A percentile compares a stretch with the other conserved stretches of the same genome.
These are phyloP conservation scores for Micrastur ruficollis DNA, from an alignment of 2,797 vertebrate genomes.

Conservation along the genomic window DNA sequence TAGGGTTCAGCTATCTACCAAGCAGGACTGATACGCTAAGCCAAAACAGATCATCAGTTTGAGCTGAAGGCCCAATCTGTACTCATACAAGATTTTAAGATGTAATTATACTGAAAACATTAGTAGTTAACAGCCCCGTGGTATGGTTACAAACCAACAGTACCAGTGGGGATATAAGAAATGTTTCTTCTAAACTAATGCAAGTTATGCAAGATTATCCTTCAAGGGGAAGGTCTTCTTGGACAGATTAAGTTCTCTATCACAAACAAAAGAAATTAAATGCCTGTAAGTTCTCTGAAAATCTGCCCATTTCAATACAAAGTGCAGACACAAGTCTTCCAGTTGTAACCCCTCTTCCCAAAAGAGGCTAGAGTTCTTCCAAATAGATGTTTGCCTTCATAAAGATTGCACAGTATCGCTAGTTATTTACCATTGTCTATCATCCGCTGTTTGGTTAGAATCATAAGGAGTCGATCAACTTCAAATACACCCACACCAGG, in stretches of 20 bases:
- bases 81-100: background rate
- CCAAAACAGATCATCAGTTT: background rate
- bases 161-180: background rate
- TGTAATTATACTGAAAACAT: background rate
- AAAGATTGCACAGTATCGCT: rapidly evolving
- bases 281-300: background rate
- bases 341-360: background rate
- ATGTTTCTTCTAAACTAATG: background rate
- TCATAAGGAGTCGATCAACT: conserved; percentile 98
- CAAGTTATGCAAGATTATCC: background rate
- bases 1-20: background rate
- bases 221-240: background rate
- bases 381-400: rapidly evolving
- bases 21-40: background rate
- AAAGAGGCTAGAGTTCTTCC: background rate
- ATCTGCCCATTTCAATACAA: background rate
- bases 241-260: background rate
- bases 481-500: conserved; percentile 95
- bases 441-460: conserved; percentile 97
- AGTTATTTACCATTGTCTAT: conserved; percentile 90
- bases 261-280: background rate
- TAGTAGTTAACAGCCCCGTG: background rate
- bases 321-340: background rate
- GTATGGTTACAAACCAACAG: background rate
- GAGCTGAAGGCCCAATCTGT: background rate